Percentiles rank a stretch among this genome's conserved stretches.
These are phyloP conservation scores for Onthophagus sagittarius DNA, from an alignment of 2,888 invertebrate genomes.

Conservation along the genomic window DNA sequence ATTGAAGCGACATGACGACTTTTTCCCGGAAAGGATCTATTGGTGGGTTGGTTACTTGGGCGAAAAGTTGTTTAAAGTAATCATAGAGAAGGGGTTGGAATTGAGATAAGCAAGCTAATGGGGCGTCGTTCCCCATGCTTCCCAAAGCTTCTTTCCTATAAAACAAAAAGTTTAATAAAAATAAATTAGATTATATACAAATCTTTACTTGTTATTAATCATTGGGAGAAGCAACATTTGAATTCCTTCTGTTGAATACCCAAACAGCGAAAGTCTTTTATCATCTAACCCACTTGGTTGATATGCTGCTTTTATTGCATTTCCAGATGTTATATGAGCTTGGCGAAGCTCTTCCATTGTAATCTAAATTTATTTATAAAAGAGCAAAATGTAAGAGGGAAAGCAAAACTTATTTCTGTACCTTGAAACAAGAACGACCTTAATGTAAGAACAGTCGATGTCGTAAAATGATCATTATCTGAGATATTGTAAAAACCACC, in stretches of 20 bases:
- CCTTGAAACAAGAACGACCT: too few species aligned
- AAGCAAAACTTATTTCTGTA: conserved; percentile 11
- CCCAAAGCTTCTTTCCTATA: conserved; percentile 94
- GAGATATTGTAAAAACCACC: too few species aligned
- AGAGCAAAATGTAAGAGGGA: neutral
- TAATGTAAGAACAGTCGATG: too few species aligned
- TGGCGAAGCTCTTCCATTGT: conserved; percentile 75
- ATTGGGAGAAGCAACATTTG: conserved; percentile 92
- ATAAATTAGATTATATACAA: neutral
- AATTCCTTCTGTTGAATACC: conserved; percentile 93
- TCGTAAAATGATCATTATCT: too few species aligned
- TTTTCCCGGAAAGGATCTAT: conserved; percentile 99
- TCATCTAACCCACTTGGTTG: conserved; percentile 64
- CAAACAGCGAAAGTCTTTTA: conserved; percentile 82
- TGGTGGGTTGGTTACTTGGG: conserved; percentile 99
- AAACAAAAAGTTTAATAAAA: conserved; percentile 4
- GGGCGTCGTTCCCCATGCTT: conserved; percentile 99
- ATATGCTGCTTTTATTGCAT: conserved; percentile 45
- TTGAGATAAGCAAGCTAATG: conserved; percentile 91
- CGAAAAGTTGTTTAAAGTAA: conserved; percentile 98
- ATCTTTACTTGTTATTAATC: conserved; percentile 69
- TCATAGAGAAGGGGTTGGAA: conserved; percentile 94
- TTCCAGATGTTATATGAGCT: conserved; percentile 53
- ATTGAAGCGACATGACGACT: conserved; percentile 96
- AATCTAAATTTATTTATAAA: conserved; percentile 53